Percentiles rank a stretch among this genome's conserved stretches.
These are phyloP conservation scores for Lepidochrysops patricia DNA, from an alignment of 2,888 invertebrate species.

Conservation along the genomic window DNA sequence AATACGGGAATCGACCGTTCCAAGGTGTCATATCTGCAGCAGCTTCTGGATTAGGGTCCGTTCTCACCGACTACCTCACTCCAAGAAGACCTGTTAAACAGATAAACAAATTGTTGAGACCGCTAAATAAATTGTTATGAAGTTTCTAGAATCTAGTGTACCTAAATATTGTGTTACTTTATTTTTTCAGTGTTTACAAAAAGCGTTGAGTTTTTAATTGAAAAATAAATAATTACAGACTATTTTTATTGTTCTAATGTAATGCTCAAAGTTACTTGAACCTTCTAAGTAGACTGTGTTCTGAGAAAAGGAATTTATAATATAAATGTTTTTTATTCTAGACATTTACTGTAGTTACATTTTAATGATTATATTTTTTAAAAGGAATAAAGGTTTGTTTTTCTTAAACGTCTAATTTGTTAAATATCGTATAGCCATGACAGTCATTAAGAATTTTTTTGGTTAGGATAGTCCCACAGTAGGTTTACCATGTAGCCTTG, in stretches of 20 bases:
- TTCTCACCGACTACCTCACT: constrained; percentile 59
- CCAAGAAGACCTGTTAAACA: constrained; percentile 50
- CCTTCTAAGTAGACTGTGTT: too few relatives aligned
- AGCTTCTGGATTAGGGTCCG: constrained; percentile 69
- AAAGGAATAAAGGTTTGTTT: background rate
- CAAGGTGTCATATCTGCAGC: constrained; percentile 53
- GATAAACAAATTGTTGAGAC: constrained; percentile 48
- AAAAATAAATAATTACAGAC: too few relatives aligned
- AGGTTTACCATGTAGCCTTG: background rate
- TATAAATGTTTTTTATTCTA: too few relatives aligned
- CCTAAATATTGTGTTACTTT: background rate
- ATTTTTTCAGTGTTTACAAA: background rate
- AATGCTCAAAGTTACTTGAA: too few relatives aligned
- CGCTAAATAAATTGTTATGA: constrained; percentile 54
- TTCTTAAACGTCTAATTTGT: too few relatives aligned
- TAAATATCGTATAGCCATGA: background rate
- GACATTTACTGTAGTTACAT: too few relatives aligned
- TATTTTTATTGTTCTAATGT: too few relatives aligned
- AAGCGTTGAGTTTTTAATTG: background rate
- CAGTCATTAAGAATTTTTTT: too few relatives aligned
- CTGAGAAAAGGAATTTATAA: too few relatives aligned
- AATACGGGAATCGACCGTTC: constrained; percentile 40
- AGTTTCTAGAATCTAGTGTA: background rate
- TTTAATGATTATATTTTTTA: too few relatives aligned
- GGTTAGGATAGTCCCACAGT: too few relatives aligned